phyloP scores from a whole-genome alignment of 2,797 vertebrate species.

The Leptatherina wallacei region DNA sequence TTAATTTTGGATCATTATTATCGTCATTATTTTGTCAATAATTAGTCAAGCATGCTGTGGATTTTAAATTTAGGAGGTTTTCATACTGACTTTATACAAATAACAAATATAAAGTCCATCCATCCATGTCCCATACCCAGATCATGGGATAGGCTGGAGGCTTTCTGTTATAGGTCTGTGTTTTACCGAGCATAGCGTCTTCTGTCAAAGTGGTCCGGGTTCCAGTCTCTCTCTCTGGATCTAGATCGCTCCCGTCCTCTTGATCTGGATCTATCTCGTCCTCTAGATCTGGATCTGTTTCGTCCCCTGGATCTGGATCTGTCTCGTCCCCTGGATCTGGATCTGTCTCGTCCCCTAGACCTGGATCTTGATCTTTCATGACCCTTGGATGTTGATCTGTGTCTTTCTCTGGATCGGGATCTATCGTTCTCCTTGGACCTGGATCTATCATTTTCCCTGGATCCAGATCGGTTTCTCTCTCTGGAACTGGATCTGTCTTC shows the following conservation, averaged over 20 bases:
- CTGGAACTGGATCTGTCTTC: constrained; percentile 39
- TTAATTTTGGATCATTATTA: too few species aligned
- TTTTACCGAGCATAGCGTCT: constrained; percentile 68
- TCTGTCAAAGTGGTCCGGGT: constrained; percentile 63
- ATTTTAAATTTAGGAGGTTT: too few species aligned
- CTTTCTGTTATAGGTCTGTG: background rate
- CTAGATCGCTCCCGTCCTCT: constrained; percentile 28
- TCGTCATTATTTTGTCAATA: too few species aligned
- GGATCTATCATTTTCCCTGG: constrained; percentile 37
- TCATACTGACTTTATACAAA: too few species aligned
- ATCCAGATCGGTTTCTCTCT: constrained; percentile 17
- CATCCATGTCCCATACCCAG: background rate
- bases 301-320: constrained; percentile 34
- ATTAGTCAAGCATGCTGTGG: too few species aligned
- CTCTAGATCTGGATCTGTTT: constrained; percentile 46
- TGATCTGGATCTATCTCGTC: constrained; percentile 23
- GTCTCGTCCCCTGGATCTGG: constrained; percentile 43
- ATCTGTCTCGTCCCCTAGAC: constrained; percentile 33
- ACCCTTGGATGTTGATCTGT: constrained; percentile 26
- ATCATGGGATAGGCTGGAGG: background rate
- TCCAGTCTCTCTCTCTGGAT: constrained; percentile 55
- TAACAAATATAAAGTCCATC: too few species aligned
- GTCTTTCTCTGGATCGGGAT: constrained; percentile 24
- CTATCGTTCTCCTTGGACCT: constrained; percentile 15
- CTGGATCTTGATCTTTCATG: constrained; percentile 15